Base-by-base conservation (phyloP, 2,888 invertebrate species). In the Drosophila lacicola region DNA sequence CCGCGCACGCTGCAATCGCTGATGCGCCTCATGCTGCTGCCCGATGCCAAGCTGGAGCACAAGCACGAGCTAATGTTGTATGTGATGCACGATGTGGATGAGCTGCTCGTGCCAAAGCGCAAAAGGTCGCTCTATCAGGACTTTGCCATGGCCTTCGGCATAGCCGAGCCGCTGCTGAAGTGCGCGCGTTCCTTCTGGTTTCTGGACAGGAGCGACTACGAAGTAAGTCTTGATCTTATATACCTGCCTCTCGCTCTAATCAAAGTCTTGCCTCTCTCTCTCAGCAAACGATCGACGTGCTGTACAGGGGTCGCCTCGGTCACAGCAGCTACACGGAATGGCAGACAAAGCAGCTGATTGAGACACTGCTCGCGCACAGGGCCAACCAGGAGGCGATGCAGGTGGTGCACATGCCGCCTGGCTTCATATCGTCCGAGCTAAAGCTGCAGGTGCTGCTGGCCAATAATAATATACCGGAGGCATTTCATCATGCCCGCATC, bases 151-250 rank as follows among this genome's bases (percentile, higher is more conserved):
- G 11, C 14, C 0, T 81, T 85, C 8, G 29, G 34, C 10, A 8
- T 82, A 1, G n/a, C 58, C 1, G 95, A 95, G 17, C 95, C 96
- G 1, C 91, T 95, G 0, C 95, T 96, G 29, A 96, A 97, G 90
- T 94, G 96, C 0, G 95, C 96, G 0, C 96, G 97, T 87, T 97
- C 96, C 0, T 96, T 97, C 91, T 98, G 98, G 98, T 95, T 96
- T 79, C 93, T 98, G 13, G 98, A 98, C 92, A 97, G 97, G 88
- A 95, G 95, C 65, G 95, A 97, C 89, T 97, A 96, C 92, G 94
- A 95, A 91, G 96, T 96, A 92, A 93, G 49, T 8, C 25, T 25
- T 8, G 11, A 41, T 13, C 14, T 17, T 17, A 17, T 17, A 17
- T 17, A 17, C 17, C 17, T 17, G 17, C 2, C 17, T 47, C 17